Conservation (phyloP, 2,888 invertebrate species). For the Chymomyza procnemis region DNA sequence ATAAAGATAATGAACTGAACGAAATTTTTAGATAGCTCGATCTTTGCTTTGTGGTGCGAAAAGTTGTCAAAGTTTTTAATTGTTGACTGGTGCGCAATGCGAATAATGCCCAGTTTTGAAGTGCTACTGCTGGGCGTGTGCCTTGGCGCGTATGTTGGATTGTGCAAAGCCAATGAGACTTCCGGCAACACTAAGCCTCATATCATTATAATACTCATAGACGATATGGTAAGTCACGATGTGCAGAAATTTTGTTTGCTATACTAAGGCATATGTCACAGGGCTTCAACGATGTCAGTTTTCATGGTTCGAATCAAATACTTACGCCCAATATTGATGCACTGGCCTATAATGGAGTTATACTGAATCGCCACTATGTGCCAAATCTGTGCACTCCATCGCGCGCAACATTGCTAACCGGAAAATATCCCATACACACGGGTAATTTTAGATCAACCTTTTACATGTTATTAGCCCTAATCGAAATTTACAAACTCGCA, state of each 20-base stretch:
- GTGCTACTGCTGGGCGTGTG: not conserved
- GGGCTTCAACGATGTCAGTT: constrained; percentile 96
- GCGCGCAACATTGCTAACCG: constrained; percentile 89
- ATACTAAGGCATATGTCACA: constrained; percentile 71
- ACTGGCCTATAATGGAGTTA: constrained; percentile 90
- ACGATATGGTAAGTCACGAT: constrained; percentile 86
- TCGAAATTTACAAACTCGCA: constrained; percentile 50
- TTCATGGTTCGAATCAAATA: constrained; percentile 93
- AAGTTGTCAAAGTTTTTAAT: not conserved
- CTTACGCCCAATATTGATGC: constrained; percentile 94
- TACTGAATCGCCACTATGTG: constrained; percentile 89
- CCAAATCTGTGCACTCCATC: constrained; percentile 93
- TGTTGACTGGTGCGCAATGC: not conserved
- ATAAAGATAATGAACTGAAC: not conserved
- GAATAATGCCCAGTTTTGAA: not conserved
- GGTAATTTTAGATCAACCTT: constrained; percentile 77
- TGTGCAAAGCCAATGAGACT: constrained; percentile 4
- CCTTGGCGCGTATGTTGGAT: not conserved
- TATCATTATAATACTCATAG: constrained; percentile 88
- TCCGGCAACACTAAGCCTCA: constrained; percentile 79
- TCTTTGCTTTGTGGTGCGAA: not conserved
- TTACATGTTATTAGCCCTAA: constrained; percentile 25
- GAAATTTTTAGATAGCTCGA: not conserved
- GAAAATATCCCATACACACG: constrained; percentile 91
- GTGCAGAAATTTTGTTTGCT: not conserved